These are phyloP conservation scores for Silurus glanis DNA, from an alignment of 2,113 vertebrate genomes.

Conservation along the genomic window DNA sequence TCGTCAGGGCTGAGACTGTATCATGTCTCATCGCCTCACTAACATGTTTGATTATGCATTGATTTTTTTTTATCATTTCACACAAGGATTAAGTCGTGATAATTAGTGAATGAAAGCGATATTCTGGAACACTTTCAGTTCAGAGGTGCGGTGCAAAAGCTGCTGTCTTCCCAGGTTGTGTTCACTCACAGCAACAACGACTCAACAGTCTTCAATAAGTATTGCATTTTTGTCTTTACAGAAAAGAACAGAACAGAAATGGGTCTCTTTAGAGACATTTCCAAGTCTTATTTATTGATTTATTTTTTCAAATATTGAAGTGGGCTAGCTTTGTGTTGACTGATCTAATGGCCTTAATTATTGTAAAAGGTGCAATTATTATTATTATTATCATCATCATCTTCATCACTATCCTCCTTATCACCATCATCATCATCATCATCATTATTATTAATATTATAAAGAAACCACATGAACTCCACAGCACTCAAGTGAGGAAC, in stretches of 20 bases:
- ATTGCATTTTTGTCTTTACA: too few species aligned
- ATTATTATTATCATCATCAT: not conserved
- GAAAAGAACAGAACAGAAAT: not conserved
- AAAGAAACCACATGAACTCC: not conserved
- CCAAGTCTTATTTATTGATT: not conserved
- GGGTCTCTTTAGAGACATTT: not conserved
- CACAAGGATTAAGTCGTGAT: not conserved
- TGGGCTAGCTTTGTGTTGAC: not conserved
- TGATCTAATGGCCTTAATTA: not conserved
- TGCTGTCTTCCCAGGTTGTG: constrained; percentile 1
- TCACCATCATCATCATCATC: not conserved
- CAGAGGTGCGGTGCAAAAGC: not conserved
- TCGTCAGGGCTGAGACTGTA: not conserved
- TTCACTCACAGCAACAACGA: not conserved
- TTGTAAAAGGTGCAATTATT: not conserved
- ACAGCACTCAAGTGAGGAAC: not conserved
- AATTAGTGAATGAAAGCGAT: not conserved
- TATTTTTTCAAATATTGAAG: not conserved
- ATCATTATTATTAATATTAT: not conserved
- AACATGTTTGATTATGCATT: not conserved
- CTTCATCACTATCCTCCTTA: not conserved
- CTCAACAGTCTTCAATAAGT: not conserved
- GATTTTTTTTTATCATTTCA: not conserved
- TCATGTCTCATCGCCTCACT: not conserved
- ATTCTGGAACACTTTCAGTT: not conserved